Conservation (phyloP, 2,113 vertebrate species). For the Corydoras sp. region DNA sequence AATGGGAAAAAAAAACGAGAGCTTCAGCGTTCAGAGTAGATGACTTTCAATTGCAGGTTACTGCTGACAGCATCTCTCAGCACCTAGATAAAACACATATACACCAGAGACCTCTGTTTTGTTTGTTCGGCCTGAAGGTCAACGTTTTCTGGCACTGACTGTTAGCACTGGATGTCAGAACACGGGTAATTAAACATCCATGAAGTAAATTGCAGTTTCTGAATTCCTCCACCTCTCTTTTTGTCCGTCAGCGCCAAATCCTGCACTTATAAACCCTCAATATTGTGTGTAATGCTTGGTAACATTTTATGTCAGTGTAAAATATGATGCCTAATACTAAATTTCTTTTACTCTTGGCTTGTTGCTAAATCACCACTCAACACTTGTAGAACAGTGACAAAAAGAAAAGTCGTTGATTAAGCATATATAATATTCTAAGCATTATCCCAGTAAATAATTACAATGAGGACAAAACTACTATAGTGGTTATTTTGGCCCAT, state of each 20-base stretch:
- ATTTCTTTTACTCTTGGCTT: too few species aligned
- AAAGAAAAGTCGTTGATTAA: too few species aligned
- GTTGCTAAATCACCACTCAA: too few species aligned
- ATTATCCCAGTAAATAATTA: too few species aligned
- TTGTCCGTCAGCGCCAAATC: background rate
- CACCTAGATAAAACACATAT: background rate
- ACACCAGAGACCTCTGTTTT: background rate
- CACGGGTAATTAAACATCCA: slow-evolving; percentile 4
- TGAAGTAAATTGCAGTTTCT: background rate
- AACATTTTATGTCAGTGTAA: too few species aligned
- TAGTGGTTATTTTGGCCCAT: too few species aligned
- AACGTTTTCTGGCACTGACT: background rate
- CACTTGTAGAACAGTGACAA: too few species aligned
- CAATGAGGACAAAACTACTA: too few species aligned
- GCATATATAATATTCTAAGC: too few species aligned
- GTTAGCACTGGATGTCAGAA: slow-evolving; percentile 3
- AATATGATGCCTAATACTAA: too few species aligned
- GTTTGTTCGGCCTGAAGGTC: background rate
- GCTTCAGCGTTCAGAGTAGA: background rate
- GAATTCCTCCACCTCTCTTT: background rate
- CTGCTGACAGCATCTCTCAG: background rate
- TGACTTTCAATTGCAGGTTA: slow-evolving; percentile 2
- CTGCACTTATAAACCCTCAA: too few species aligned
- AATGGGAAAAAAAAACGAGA: background rate
- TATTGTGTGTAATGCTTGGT: too few species aligned